Percentiles rank a stretch among this genome's conserved stretches.
These are phyloP conservation scores for Eulemur rubriventer DNA, from an alignment of 2,797 vertebrate genomes.

Conservation along the genomic window DNA sequence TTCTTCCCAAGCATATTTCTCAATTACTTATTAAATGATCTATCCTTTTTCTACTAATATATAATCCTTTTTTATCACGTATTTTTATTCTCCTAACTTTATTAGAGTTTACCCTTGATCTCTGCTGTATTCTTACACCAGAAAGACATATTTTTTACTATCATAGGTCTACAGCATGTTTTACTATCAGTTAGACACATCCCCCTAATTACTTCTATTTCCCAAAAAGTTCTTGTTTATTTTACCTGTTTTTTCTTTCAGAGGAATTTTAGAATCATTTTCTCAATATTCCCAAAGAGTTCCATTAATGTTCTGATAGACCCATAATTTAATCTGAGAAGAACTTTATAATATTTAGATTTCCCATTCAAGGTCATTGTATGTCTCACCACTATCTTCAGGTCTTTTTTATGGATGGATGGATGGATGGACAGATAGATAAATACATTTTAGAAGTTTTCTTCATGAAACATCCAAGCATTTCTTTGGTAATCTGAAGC, in stretches of 20 bases:
- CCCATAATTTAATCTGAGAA: background rate
- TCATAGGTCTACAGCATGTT: background rate
- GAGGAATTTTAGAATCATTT: slow-evolving; percentile 35
- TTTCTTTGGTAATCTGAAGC: background rate
- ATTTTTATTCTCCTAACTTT: background rate
- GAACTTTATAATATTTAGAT: background rate
- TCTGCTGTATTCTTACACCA: background rate
- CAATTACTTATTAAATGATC: slow-evolving; percentile 16
- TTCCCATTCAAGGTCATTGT: background rate
- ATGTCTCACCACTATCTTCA: background rate
- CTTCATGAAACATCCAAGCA: background rate
- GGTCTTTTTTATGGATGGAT: background rate
- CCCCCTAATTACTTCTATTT: background rate
- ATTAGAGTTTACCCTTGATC: background rate
- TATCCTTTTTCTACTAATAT: background rate
- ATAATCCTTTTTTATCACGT: background rate
- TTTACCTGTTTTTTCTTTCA: slow-evolving; percentile 7
- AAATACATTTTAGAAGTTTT: slow-evolving; percentile 11
- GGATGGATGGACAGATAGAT: background rate
- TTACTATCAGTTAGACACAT: background rate
- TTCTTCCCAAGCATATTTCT: slow-evolving; percentile 3
- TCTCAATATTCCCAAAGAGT: slow-evolving; percentile 3
- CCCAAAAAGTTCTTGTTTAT: background rate
- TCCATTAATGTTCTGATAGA: background rate
- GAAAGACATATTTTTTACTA: background rate